Conservation (phyloP, 2,113 vertebrate genomes). For the Perca schrenkii region DNA sequence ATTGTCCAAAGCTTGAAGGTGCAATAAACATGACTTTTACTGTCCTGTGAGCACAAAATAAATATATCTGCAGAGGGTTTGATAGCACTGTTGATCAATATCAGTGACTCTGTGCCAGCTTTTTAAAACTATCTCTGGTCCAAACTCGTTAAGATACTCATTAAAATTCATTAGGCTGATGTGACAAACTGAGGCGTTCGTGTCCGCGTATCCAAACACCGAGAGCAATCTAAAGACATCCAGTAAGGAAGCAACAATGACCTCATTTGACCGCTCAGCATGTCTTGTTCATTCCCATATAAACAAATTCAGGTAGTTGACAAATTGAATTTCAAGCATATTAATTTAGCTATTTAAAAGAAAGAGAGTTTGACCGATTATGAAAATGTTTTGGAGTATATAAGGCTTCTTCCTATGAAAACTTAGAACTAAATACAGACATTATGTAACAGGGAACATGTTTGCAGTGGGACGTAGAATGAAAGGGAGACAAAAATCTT, state of each 20-base stretch:
- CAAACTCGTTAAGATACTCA: constrained; percentile 28
- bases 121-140: constrained; percentile 31
- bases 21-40: constrained; percentile 67
- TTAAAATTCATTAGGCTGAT: constrained; percentile 34
- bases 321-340: not conserved
- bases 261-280: constrained; percentile 5
- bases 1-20: constrained; percentile 44
- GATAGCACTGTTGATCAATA: constrained; percentile 64
- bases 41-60: constrained; percentile 37
- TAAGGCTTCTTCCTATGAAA: not conserved
- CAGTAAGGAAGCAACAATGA: not conserved
- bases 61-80: constrained; percentile 56
- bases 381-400: not conserved
- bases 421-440: not conserved
- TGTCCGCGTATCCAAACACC: not conserved
- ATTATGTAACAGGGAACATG: not conserved
- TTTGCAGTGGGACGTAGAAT: not conserved
- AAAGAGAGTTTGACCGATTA: not conserved
- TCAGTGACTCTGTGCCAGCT: constrained; percentile 28
- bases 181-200: constrained; percentile 10
- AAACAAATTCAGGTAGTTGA: not conserved
- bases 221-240: not conserved
- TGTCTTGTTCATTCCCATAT: not conserved
- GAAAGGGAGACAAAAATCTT: not conserved
- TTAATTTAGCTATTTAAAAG: not conserved